Evolutionary conservation across 2,797 vertebrate species (phyloP), one percentile per base, ranked within the genome.

Genomic region (Muscicapa striata): DNA sequence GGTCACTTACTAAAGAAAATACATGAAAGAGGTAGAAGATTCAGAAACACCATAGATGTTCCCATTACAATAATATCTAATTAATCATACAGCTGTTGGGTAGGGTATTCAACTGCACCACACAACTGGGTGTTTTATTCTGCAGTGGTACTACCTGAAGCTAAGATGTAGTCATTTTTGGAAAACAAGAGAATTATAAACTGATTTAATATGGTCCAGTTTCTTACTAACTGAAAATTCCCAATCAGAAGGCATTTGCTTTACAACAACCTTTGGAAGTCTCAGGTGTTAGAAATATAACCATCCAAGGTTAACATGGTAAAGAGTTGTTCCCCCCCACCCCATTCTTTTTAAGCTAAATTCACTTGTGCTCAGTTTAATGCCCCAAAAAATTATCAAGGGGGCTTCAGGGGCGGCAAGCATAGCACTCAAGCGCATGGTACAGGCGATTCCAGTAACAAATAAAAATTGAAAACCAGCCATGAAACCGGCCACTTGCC

Each of bases 1-100:
- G 89, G 69, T 55, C 81, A 90, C 51, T 93, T 95, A 87, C 62
- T 86, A 89, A 96, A 95, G 64, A 62, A 96, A 96, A 93, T 21
- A 84, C 59, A 73, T n/a, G 72, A 82, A 96, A 95, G 96, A 97
- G 96, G 97, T 97, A 97, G 96, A 95, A 94, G 81, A 88, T 93
- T 95, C 82, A 94, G 96, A 96, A 97, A 94, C 88, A 94, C 77
- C 36, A 0, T 9, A 89, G 74, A 89, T 95, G 84, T 77, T 95
- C 79, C 95, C 66, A 64, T 62, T 61, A 81, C 64, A 78, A 87
- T 76, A 91, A 30, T 57, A 70, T 78, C 75, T 70, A 93, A 96
- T 78, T 84, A 70, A 89, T 72, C 62, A 36, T 32, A 63, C 17
- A 1, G 54, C 67, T 84, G 20, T 93, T 93, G 93, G 79, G 67